Evolutionary conservation across 1,140 invertebrate genomes (phyloP).

Genomic region (Neuroterus valhalla): DNA sequence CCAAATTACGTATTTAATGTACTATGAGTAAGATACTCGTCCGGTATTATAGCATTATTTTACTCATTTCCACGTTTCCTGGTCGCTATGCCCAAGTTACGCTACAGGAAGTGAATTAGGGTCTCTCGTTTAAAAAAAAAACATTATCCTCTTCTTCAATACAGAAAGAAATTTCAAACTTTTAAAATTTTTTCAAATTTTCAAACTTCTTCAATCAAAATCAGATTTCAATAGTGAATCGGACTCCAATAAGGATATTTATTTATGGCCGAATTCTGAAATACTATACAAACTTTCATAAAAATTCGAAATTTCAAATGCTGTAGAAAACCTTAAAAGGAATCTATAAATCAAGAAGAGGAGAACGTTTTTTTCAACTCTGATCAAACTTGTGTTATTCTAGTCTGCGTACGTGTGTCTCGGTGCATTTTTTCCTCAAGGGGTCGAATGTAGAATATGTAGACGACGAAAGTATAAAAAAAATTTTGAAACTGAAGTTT

Average conservation of each 20-base stretch:
- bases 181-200: too few relatives aligned
- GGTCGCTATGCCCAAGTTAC: conserved; percentile 2
- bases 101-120: conserved; percentile 15
- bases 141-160: neutral
- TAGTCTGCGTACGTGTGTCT: conserved; percentile 6
- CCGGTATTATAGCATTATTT: conserved; percentile 56
- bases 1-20: conserved; percentile 77
- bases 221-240: too few relatives aligned
- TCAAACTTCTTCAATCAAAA: too few relatives aligned
- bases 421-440: neutral
- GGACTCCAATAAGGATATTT: too few relatives aligned
- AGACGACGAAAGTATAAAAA: neutral
- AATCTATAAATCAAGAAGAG: neutral
- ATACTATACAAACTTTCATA: neutral
- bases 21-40: conserved; percentile 76
- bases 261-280: too few relatives aligned
- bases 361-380: neutral
- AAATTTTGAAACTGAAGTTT: neutral
- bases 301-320: neutral
- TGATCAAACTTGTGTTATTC: neutral
- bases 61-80: conserved; percentile 23
- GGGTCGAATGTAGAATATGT: neutral
- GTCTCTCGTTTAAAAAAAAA: neutral
- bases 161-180: too few relatives aligned
- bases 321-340: neutral